Base-by-base conservation (phyloP, 2,797 vertebrate species). In the Falco concolor region DNA sequence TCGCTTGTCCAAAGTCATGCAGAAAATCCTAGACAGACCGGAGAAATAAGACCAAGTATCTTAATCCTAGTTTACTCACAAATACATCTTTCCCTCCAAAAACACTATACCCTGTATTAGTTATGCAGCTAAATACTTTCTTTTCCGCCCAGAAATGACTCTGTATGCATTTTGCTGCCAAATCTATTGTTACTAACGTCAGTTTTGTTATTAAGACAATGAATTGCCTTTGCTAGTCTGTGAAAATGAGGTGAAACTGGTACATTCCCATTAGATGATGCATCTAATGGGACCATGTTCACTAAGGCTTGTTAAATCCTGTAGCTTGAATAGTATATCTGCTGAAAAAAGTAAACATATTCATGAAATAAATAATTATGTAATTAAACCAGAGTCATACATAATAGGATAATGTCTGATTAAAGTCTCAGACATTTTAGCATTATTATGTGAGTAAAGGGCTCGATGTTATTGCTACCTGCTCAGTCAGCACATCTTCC, bases 371-470 rank as follows among this genome's bases (percentile, higher is more conserved):
- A 93, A 85, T 87, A 83, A 94, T 82, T 82, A 44, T 44, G 30
- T n/a, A 67, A 83, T 91, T 89, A 83, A 89, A 84, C 9, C 47
- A 67, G 50, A 68, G 34, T 42, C 22, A 89, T 74, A 64, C 27
- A 57, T 79, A 84, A 64, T 28, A 85, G 53, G 64, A 80, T 73
- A 87, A 87, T 32, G 22, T 32, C 60, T 83, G 60, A 94, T 87
- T 85, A 81, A 95, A 84, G 18, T 72, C 65, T 89, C 65, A 77
- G 73, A 32, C 17, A 81, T 87, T 92, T 92, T 91, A 80, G 74
- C 38, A 65, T 59, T 77, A 77, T 67, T 78, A 74, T 49, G 21
- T 50, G 50, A 84, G 17, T 61, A 90, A 81, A 89, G 5, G 5
- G 14, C 14, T 87, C 78, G 38, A 78, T 72, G 22, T 42, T 80